These are phyloP conservation scores for Muscicapa comitata DNA, from an alignment of 2,797 vertebrate genomes.

Conservation along the genomic window DNA sequence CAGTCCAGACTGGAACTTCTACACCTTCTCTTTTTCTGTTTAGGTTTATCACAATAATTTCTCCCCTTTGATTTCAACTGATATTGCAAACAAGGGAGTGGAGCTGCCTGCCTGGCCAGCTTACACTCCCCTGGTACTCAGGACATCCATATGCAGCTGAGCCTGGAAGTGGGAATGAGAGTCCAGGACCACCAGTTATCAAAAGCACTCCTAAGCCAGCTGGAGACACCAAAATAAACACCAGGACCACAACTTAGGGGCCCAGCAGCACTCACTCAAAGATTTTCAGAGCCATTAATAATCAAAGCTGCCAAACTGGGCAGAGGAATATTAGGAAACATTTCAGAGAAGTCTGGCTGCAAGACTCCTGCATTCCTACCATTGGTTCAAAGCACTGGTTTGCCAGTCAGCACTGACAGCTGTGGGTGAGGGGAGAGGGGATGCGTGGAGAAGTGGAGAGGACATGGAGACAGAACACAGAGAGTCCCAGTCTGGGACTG, in stretches of 20 bases:
- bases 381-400: neutral
- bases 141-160: fast-evolving
- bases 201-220: neutral
- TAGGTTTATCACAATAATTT: neutral
- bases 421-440: neutral
- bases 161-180: neutral
- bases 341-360: neutral
- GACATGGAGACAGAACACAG: neutral
- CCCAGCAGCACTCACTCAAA: fast-evolving
- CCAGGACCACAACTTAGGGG: neutral
- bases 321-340: neutral
- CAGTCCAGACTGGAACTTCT: neutral
- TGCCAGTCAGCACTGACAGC: neutral
- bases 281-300: neutral
- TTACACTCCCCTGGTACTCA: neutral
- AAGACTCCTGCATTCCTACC: neutral
- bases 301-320: neutral
- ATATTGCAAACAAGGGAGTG: neutral
- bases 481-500: neutral
- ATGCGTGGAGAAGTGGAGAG: neutral
- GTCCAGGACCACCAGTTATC: neutral
- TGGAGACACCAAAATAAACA: neutral
- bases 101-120: neutral
- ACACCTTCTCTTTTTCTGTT: neutral
- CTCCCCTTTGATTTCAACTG: neutral